Evolutionary conservation across 2,888 invertebrate species (phyloP), one percentile per base, ranked within the genome.

Genomic region (Zonitis immaculata): DNA sequence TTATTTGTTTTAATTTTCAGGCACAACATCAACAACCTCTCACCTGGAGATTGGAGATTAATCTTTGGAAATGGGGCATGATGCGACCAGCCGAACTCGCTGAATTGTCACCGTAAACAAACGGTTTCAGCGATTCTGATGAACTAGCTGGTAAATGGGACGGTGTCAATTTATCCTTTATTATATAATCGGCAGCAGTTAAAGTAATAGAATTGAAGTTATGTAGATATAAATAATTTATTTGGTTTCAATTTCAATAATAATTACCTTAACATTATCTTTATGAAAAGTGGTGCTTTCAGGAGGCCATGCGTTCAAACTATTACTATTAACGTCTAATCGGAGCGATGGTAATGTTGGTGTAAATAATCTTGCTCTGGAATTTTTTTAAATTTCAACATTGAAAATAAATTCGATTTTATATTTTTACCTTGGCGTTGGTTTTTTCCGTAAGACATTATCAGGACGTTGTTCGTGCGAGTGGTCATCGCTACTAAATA

Each of bases 41-140:
- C 83, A 87, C 87, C 87, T 87, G 86, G 69, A 87, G 76, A 71
- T 84, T 84, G 68, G 82, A 81, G 70, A 88, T 80, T 67, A 88
- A 78, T 71, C 81, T 82, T 73, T 83, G 83, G 73, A 88, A 83
- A 74, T 86, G 84, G 63, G 87, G 87, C 79, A 86, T 76, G 61
- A 79, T 73, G 56, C 81, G 77, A 58, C 79, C 76, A 47, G 79
- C 81, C 12, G 81, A 80, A 69, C 79, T 80, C 51, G 78, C 69
- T 45, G 76, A 75, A 53, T 70, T 77, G 69, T 71, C 78, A 67
- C 35, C 35, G 16, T 67, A 64, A 52, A 69, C 67, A 39, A 68
- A 61, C 51, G 74, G 71, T 56, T 71, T 70, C 60, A 67, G 57
- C 43, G 69, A 67, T 56, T 73, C 74, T 42, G 72, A 69, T 51